These are phyloP conservation scores for Dorcus parallelipipedus DNA, from an alignment of 2,888 invertebrate species.

Conservation along the genomic window DNA sequence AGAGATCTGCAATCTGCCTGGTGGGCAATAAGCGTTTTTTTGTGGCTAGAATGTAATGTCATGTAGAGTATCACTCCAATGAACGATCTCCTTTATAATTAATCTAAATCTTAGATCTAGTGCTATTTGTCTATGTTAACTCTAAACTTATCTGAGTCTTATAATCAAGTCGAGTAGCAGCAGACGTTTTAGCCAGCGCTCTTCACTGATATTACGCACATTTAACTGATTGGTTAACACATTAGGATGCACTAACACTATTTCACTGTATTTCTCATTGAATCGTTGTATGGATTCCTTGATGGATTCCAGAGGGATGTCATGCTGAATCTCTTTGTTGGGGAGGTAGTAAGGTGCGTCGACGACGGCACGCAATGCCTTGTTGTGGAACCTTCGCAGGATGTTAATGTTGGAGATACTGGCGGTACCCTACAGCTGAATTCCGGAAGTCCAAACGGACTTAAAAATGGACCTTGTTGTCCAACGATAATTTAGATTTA, in stretches of 20 bases:
- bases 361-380: conserved; percentile 10
- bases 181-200: too few species aligned
- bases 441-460: conserved; percentile 18
- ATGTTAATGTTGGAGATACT: conserved; percentile 18
- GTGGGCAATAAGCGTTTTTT: too few species aligned
- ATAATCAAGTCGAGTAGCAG: too few species aligned
- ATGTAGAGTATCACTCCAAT: too few species aligned
- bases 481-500: conserved; percentile 3
- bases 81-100: too few species aligned
- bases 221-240: neutral
- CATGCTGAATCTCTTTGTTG: conserved; percentile 5
- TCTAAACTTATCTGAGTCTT: too few species aligned
- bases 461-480: conserved; percentile 16
- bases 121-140: too few species aligned
- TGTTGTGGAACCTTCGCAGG: conserved; percentile 19
- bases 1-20: too few species aligned
- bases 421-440: conserved; percentile 20
- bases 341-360: conserved; percentile 20
- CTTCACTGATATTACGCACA: too few species aligned
- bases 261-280: neutral
- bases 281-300: neutral
- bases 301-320: neutral
- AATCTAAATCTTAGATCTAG: too few species aligned
- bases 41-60: too few species aligned
- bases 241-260: neutral